Base-by-base conservation (phyloP, 2,113 vertebrate species). In the Electrona antarctica region DNA sequence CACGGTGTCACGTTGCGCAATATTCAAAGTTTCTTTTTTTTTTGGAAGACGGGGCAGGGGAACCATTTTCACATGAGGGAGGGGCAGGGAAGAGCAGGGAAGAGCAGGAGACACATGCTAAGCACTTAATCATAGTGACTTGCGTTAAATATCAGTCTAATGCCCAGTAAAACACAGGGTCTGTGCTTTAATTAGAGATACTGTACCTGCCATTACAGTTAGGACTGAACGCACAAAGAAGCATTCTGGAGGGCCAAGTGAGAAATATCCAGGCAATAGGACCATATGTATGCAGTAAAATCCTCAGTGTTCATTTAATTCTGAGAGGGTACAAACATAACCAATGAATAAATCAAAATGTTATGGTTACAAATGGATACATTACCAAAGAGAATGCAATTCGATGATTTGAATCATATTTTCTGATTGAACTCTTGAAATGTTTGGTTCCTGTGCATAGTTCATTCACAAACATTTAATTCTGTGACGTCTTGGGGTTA, bases 121-220 rank as follows among this genome's bases (percentile, higher is more conserved):
- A 93, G 89, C 83, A 12, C 65, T 91, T 92, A 90, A 93, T 92
- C 85, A 88, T 64, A 85, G 85, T 75, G 88, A 67, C 68, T 65
- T 67, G 76, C 85, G 86, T 82, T 92, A 92, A 92, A 89, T 89
- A 90, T 87, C 78, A 88, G 77, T 81, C 51, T 89, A 88, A 90
- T 81, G 73, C 65, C 67, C 76, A 80, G 60, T 85, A 78, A 90
- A 89, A 87, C 83, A 88, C 81, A 68, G 85, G 85, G 83, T 89
- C 82, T 87, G 64, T 2, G 41, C 76, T 85, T 87, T 88, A 88
- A 91, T 91, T 88, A 90, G 85, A 90, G 85, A 69, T 68, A 33
- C 59, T 8, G 57, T 7, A 67, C 41, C 83, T 81, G 75, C 83
- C 67, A 80, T 82, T 82, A 84, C 79, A 75, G 67, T 74, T 10